phyloP scores from a whole-genome alignment of 2,113 vertebrate genomes.

The Tupaia tana region DNA sequence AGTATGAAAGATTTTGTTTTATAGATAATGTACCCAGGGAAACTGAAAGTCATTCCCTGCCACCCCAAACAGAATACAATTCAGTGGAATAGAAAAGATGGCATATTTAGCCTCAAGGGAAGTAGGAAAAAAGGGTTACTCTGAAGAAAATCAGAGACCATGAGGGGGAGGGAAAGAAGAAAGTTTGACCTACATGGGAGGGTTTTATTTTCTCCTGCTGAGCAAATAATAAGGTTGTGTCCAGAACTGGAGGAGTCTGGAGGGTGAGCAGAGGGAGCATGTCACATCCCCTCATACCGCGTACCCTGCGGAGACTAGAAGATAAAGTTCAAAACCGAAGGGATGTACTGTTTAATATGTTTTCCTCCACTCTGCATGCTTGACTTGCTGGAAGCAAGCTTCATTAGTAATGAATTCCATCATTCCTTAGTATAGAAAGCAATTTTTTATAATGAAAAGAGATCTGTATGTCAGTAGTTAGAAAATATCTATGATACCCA shows the following conservation, averaged over 20 bases:
- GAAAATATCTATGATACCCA: neutral
- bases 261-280: neutral
- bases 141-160: neutral
- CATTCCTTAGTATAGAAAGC: neutral
- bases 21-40: neutral
- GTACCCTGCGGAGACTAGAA: neutral
- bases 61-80: neutral
- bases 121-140: neutral
- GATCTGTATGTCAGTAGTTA: neutral
- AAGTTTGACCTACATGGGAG: neutral
- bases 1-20: neutral
- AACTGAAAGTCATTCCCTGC: neutral
- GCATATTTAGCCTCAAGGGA: neutral
- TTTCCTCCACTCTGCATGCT: neutral
- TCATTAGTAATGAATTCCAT: neutral
- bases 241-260: too few species aligned
- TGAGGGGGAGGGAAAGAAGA: neutral
- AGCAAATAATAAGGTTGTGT: neutral
- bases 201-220: neutral
- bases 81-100: neutral
- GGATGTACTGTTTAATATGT: neutral
- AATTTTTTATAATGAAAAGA: neutral
- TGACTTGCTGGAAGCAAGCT: neutral
- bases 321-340: neutral
- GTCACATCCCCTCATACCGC: neutral